Base-by-base conservation (phyloP, 1,140 invertebrate genomes). In the Luehdorfia chinensis region DNA sequence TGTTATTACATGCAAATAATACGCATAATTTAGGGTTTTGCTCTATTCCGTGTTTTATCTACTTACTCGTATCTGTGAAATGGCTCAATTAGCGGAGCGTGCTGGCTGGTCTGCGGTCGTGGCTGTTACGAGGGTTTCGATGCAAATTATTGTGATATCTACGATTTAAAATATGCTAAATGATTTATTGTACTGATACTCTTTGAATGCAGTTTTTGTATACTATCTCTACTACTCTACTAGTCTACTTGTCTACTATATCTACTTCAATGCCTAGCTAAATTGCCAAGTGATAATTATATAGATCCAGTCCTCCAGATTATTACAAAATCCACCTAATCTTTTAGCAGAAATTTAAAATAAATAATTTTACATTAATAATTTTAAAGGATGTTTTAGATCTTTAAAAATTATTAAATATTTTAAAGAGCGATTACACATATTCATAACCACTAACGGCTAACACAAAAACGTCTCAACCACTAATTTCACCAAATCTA, bases 31-130 rank as follows among this genome's bases (percentile, higher is more conserved):
- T 78, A 70, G 75, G 72, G 75, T 64, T 66, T 12, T 57, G 65
- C 59, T 68, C 66, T 64, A 66, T 71, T 69, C 61, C 77, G 77
- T 84, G 77, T 84, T 84, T 81, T 84, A 84, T 84, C 80, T 81
- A 78, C 75, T 84, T 84, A n/a, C n/a, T n/a, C n/a, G n/a, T n/a
- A 84, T 84, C 80, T 81, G 73, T 77, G 77, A 79, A 80, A 84
- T 81, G 68, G 80, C 71, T 81, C 80, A 84, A 84, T 84, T 84
- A 84, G 73, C 47, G 61, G 68, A 62, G 66, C 65, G 66, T 59
- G 65, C 52, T 50, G 32, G 46, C 49, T 45, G 54, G 54, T 57
- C 52, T 56, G 55, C 43, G 58, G 65, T 65, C 28, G 43, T n/a
- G 7, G 23, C 23, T 6, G 13, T 11, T 2, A 13, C 37, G 33